Evolutionary conservation across 1,140 invertebrate species (phyloP), one percentile per base, ranked within the genome.

Genomic region (Oedothorax gibbosus): DNA sequence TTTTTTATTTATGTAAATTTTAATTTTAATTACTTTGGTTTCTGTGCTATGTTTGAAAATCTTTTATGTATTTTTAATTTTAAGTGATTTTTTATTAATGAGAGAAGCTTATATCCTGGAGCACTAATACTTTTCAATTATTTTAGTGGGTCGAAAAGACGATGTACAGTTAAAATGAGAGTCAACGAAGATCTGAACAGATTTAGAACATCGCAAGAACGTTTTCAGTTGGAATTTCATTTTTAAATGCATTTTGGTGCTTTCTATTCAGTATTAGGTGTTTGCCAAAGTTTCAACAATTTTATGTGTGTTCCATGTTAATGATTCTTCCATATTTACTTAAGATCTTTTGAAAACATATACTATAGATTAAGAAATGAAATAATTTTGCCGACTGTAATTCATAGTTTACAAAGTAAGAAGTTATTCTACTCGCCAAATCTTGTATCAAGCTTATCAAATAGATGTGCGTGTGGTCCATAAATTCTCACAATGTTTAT

Each of bases 141-240:
- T 85, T 85, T 20, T 20, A 85, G 84, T 85, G 84, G 84, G 84
- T 85, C 54, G 84, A 85, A 65, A 85, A 85, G 76, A 85, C 84
- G 7, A 85, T 85, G 84, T 85, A 85, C 75, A 85, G 66, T 35
- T 85, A 56, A 77, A 35, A 12, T 21, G 53, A 66, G 9, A 21
- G 9, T 64, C 15, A 15, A 57, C 7, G 3, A 50, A 53, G 35
- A 64, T 65, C 60, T 77, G 57, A 65, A 64, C 5, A 64, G 21
- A n/a, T 51, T 35, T 64, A 20, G 21, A 14, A 64, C 18, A 20
- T 62, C 21, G 2, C 57, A 62, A 18, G 57, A 3, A 18, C 21
- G 21, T 71, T 51, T 21, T 75, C 49, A 75, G 18, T 60, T 71
- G 12, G 10, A 62, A 71, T 71, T 53, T 75, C 11, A 2, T 57